Evolutionary conservation across 2,113 vertebrate species (phyloP), one percentile per base, ranked within the genome.

Genomic region (Pan paniscus): DNA sequence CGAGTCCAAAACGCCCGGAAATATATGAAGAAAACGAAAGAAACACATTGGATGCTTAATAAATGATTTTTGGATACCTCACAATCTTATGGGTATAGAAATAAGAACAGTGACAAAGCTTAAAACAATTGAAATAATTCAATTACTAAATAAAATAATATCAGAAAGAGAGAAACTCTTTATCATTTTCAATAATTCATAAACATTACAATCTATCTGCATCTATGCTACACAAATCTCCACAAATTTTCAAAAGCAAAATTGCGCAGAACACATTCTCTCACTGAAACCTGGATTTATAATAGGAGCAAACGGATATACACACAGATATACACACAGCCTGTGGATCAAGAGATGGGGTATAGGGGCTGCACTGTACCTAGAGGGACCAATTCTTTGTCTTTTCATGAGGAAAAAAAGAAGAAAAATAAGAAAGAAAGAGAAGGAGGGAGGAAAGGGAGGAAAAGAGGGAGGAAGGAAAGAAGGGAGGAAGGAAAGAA

Each of bases 11-110:
- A 9, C 4, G 1, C 43, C 55, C 25, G 12, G 35, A 30, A 89
- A 64, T 16, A 10, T 5, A 35, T 12, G 61, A 25, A 46, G 78
- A 79, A 7, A 13, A 18, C 0, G 43, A 23, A 23, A 85, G 46
- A 75, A 3, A 3, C 2, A 3, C 2, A 0, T 2, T 0, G 2
- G 38, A 22, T 5, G 4, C 25, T 35, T 17, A 25, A 10, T 13
- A 17, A 50, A n/a, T 3, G 16, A 9, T 35, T 68, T 57, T 6
- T 2, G n/a, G n/a, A 0, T 1, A 2, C 3, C 46, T 40, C 68
- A 38, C 87, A 0, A 1, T 38, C 52, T n/a, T 57, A 2, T 25
- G 72, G 38, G n/a, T 1, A 10, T 8, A 17, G 35, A 20, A 12
- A 5, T 35, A 4, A 76, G 73, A 20, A 32, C 38, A 61, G 1